These are phyloP conservation scores for Polietes domitor DNA, from an alignment of 2,888 invertebrate genomes.

Conservation along the genomic window DNA sequence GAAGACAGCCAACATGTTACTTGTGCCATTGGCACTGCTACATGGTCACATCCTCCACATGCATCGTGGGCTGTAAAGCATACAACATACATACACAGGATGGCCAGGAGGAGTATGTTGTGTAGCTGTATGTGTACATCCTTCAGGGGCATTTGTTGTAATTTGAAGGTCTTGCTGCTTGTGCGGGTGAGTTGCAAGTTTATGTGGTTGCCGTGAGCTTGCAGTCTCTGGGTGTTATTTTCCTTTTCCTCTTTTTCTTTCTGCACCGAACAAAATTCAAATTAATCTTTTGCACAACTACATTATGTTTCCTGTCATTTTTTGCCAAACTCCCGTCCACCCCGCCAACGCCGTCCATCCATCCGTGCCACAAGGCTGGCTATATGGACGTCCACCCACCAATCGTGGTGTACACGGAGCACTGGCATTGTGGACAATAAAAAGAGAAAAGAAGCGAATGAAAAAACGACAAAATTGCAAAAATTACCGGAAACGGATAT, in stretches of 20 bases:
- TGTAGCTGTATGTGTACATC: background rate
- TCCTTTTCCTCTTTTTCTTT: background rate
- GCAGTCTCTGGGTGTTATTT: conserved; percentile 9
- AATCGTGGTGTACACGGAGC: conserved; percentile 19
- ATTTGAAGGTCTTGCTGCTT: conserved; percentile 5
- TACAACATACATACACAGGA: conserved; percentile 10
- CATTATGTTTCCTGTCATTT: conserved; percentile 66
- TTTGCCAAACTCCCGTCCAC: conserved; percentile 12
- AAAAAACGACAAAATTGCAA: conserved; percentile 61
- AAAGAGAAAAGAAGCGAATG: background rate
- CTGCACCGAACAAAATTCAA: conserved; percentile 59
- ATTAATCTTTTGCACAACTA: conserved; percentile 66
- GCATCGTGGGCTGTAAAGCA: background rate
- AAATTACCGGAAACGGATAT: conserved; percentile 68
- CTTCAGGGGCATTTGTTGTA: background rate
- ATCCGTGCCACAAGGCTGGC: conserved; percentile 44
- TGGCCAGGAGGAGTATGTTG: background rate
- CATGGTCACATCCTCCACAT: too few species aligned
- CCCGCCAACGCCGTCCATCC: conserved; percentile 18
- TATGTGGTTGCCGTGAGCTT: conserved; percentile 8
- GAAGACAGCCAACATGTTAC: conserved; percentile 11
- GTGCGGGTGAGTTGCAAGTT: conserved; percentile 15
- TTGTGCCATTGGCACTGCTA: background rate
- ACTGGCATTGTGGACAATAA: conserved; percentile 24
- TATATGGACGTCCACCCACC: conserved; percentile 44